These are phyloP conservation scores for Paradisaea rubra DNA, from an alignment of 2,113 vertebrate genomes.

Conservation along the genomic window DNA sequence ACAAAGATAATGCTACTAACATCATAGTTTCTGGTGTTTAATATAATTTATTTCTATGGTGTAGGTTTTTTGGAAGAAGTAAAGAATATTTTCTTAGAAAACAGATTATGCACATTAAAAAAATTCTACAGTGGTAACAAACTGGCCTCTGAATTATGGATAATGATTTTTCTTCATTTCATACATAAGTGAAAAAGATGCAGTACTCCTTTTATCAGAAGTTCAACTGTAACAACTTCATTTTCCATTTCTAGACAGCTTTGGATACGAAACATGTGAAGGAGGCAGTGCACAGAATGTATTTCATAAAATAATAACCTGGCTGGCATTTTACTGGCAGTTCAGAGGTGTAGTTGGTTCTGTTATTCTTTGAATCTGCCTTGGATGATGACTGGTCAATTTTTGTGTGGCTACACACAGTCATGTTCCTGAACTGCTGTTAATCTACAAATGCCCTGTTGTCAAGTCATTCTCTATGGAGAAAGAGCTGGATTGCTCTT, in stretches of 20 bases:
- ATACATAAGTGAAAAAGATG: not conserved
- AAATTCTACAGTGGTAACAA: not conserved
- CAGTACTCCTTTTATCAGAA: not conserved
- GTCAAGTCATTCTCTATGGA: not conserved
- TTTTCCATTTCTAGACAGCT: not conserved
- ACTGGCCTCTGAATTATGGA: not conserved
- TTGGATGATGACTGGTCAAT: not conserved
- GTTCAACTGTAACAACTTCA: not conserved
- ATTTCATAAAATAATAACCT: not conserved
- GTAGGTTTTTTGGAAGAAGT: not conserved
- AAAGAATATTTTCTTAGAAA: not conserved
- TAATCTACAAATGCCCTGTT: not conserved
- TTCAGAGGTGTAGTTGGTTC: not conserved
- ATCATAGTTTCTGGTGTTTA: not conserved
- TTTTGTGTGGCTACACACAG: not conserved
- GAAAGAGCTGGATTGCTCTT: not conserved
- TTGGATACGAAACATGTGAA: not conserved
- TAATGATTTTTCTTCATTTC: not conserved
- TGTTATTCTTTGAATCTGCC: not conserved
- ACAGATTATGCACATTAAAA: not conserved
- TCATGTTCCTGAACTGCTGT: not conserved
- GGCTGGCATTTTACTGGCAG: not conserved
- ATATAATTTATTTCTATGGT: not conserved
- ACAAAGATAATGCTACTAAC: not conserved
- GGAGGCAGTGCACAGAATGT: not conserved